Percentiles rank a stretch among this genome's conserved stretches.
phyloP scores from a whole-genome alignment of 2,888 invertebrate species.

The Gymnocheta viridis region DNA sequence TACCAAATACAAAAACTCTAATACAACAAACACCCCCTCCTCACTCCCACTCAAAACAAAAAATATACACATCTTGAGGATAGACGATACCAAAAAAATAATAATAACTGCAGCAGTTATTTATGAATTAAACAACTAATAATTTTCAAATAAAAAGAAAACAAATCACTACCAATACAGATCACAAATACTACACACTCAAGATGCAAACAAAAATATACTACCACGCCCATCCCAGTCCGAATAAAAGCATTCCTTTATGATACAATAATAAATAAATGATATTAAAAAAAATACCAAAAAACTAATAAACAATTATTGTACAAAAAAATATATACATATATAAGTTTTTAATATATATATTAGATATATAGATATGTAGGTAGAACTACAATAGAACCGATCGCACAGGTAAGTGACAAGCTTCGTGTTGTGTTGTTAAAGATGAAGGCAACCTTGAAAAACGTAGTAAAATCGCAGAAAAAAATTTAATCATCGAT shows the following conservation, averaged over 20 bases:
- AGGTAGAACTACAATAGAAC: too few species aligned
- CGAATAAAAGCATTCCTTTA: conserved; percentile 78
- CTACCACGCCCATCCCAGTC: conserved; percentile 63
- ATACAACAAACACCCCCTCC: background rate
- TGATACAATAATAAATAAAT: conserved; percentile 78
- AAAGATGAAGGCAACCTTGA: too few species aligned
- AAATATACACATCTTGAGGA: conserved; percentile 48
- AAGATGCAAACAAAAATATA: conserved; percentile 67
- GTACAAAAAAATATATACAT: conserved; percentile 51
- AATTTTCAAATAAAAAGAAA: conserved; percentile 57
- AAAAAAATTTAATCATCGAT: too few species aligned
- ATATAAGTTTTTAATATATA: background rate
- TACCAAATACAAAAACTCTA: conserved; percentile 39
- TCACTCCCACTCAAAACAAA: conserved; percentile 15
- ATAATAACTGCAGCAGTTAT: conserved; percentile 60
- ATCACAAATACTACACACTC: conserved; percentile 66
- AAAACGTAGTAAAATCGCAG: too few species aligned
- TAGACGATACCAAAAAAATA: conserved; percentile 38
- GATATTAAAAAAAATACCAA: conserved; percentile 73
- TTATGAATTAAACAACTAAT: conserved; percentile 46
- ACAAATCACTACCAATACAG: conserved; percentile 68
- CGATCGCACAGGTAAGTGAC: background rate
- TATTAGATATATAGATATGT: too few species aligned
- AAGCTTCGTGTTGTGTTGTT: too few species aligned
- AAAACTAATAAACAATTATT: conserved; percentile 68